phyloP scores from a whole-genome alignment of 2,888 invertebrate species.

The Ormyrus labotus region DNA sequence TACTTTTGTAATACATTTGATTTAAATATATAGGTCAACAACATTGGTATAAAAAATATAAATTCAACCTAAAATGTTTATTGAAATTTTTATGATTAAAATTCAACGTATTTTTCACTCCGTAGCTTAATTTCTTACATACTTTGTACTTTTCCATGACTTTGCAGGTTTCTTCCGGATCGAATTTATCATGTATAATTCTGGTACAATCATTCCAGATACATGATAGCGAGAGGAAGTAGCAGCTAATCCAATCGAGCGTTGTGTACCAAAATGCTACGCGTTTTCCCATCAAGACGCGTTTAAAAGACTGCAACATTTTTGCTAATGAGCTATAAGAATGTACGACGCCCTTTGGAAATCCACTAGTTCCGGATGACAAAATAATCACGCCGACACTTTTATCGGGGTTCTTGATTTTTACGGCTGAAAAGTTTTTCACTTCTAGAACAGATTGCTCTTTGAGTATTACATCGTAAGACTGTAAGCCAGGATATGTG shows the following conservation, averaged over 20 bases:
- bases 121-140: background rate
- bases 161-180: constrained; percentile 60
- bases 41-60: background rate
- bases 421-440: background rate
- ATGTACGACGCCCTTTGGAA: constrained; percentile 61
- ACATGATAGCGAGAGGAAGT: constrained; percentile 47
- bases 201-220: constrained; percentile 47
- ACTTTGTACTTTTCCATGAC: constrained; percentile 68
- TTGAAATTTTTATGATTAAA: background rate
- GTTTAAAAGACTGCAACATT: background rate
- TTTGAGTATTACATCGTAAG: constrained; percentile 16
- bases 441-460: constrained; percentile 16
- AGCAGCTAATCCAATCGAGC: constrained; percentile 60
- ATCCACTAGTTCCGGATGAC: constrained; percentile 63
- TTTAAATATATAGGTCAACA: background rate
- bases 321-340: constrained; percentile 49
- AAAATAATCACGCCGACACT: constrained; percentile 60
- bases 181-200: constrained; percentile 59
- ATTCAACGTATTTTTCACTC: background rate
- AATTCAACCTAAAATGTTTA: constrained; percentile 10
- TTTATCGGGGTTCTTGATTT: constrained; percentile 20
- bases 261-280: constrained; percentile 56
- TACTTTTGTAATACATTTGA: background rate
- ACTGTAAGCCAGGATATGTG: constrained; percentile 34
- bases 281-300: background rate